A percentile compares a stretch with the other conserved stretches of the same genome.
Evolutionary conservation across 2,797 vertebrate species (phyloP).

Genomic region (Oreochromis mossambicus): DNA sequence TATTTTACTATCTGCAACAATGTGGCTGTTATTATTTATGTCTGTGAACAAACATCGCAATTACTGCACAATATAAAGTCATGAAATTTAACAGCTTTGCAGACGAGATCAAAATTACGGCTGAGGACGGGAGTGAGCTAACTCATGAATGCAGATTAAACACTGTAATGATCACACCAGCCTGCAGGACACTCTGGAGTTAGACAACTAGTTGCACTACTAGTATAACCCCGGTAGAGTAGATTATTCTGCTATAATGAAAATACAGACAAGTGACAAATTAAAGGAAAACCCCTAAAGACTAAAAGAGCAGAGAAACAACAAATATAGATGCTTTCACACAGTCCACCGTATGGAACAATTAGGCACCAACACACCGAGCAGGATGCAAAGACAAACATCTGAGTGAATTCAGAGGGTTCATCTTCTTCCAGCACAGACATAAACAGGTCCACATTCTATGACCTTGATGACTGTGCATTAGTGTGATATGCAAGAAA

Average conservation of each 20-base stretch:
- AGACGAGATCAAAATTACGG: neutral
- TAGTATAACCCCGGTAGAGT: rapidly evolving
- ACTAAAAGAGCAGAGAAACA: neutral
- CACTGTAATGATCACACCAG: neutral
- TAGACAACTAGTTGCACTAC: neutral
- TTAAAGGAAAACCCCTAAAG: neutral
- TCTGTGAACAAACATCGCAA: neutral
- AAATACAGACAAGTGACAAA: neutral
- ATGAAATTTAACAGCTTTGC: neutral
- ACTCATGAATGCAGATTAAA: neutral
- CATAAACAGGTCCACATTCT: neutral
- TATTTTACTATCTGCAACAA: neutral
- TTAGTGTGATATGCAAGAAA: neutral
- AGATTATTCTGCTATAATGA: rapidly evolving
- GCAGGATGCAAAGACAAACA: neutral
- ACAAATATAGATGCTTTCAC: neutral
- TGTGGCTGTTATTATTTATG: neutral
- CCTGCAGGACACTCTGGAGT: neutral
- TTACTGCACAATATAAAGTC: rapidly evolving
- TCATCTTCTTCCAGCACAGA: neutral
- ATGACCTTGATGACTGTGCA: neutral
- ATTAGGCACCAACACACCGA: neutral
- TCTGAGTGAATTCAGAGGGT: neutral
- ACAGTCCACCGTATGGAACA: neutral
- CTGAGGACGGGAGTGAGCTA: neutral